Percentiles rank a stretch among this genome's conserved stretches.
These are phyloP conservation scores for Pristis pectinata DNA, from an alignment of 2,797 vertebrate species.

Conservation along the genomic window DNA sequence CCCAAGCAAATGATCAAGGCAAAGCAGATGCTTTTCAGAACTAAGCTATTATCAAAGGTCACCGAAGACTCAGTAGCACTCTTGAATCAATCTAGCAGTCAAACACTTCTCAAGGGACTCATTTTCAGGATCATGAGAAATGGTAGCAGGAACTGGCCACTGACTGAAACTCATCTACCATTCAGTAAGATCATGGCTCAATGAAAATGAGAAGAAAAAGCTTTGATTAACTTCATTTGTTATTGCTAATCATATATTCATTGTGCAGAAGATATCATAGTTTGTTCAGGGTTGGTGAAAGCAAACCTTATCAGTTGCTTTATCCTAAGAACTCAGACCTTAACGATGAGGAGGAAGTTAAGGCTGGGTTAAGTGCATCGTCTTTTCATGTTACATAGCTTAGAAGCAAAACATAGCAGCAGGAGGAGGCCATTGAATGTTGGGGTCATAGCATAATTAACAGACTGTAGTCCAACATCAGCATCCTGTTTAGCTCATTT, in stretches of 20 bases:
- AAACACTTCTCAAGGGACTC: neutral
- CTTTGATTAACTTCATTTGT: neutral
- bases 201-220: neutral
- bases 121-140: neutral
- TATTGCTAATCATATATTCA: neutral
- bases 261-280: neutral
- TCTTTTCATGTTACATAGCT: neutral
- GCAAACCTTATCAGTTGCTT: neutral
- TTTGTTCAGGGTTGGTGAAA: neutral
- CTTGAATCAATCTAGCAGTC: neutral
- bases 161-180: too few relatives aligned
- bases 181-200: too few relatives aligned
- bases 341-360: neutral
- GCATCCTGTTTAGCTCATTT: neutral
- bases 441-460: neutral
- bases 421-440: neutral
- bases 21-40: neutral
- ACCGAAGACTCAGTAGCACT: neutral
- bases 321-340: neutral
- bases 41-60: neutral
- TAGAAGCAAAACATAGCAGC: too few relatives aligned
- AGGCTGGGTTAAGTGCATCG: neutral
- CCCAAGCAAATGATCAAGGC: neutral
- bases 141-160: neutral
- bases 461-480: neutral